A percentile compares a stretch with the other conserved stretches of the same genome.
Evolutionary conservation across 1,140 invertebrate genomes (phyloP).

Genomic region (Phymastichus coffea): DNA sequence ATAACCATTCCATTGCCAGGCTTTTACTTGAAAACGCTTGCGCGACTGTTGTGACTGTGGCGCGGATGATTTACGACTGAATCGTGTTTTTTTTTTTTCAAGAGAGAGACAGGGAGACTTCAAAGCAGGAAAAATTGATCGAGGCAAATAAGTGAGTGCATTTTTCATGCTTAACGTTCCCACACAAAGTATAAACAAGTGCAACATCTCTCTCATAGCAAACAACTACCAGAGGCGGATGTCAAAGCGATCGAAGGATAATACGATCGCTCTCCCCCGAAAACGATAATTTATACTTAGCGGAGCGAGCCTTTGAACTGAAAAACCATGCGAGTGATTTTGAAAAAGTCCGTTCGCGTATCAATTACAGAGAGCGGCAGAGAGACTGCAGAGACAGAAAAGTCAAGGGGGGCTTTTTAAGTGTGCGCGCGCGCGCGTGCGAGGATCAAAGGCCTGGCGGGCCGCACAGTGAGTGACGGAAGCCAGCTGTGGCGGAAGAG

Average conservation of each 20-base stretch:
- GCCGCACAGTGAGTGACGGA: no score
- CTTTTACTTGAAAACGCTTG: no score
- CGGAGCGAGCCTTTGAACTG: constrained; percentile 22
- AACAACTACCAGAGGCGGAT: no score
- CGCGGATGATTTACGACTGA: no score
- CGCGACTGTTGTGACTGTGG: no score
- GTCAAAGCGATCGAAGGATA: constrained; percentile 22
- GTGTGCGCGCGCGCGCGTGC: background rate
- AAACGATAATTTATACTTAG: constrained; percentile 19
- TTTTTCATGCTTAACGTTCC: background rate
- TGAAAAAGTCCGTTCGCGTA: background rate
- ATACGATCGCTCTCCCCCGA: background rate
- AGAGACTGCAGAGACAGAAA: background rate
- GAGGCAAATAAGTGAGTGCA: background rate
- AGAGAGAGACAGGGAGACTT: no score
- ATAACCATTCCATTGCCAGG: no score
- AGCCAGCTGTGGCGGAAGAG: constrained; percentile 18
- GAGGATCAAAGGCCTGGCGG: constrained; percentile 28
- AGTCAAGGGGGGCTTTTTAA: no score
- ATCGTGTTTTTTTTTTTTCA: no score
- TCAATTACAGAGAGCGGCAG: constrained; percentile 5
- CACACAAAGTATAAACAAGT: constrained; percentile 8
- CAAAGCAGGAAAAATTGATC: constrained; percentile 3
- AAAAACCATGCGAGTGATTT: background rate
- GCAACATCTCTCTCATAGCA: background rate